Evolutionary conservation across 2,888 invertebrate genomes (phyloP).

Genomic region (Drosophila borborema): DNA sequence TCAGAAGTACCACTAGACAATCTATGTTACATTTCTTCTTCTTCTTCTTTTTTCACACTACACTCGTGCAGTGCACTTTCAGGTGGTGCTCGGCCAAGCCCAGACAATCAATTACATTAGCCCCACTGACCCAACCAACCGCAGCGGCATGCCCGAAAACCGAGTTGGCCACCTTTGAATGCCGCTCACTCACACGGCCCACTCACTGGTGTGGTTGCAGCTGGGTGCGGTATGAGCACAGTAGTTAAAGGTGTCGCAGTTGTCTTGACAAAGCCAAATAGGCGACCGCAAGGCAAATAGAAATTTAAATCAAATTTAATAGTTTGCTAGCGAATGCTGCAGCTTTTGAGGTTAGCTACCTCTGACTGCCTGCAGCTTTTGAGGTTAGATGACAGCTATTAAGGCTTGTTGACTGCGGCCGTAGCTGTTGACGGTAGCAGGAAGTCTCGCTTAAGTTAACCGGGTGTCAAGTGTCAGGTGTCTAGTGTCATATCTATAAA

Average conservation of each 20-base stretch:
- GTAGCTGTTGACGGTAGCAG: neutral
- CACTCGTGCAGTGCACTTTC: slow-evolving; percentile 39
- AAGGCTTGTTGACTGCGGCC: neutral
- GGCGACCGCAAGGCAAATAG: slow-evolving; percentile 47
- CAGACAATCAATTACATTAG: slow-evolving; percentile 76
- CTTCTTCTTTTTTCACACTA: slow-evolving; percentile 36
- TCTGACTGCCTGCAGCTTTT: slow-evolving; percentile 8
- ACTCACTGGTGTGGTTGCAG: slow-evolving; percentile 37
- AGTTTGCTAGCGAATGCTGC: slow-evolving; percentile 23
- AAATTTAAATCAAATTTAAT: slow-evolving; percentile 53
- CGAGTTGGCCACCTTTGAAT: slow-evolving; percentile 31
- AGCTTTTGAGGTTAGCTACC: slow-evolving; percentile 17
- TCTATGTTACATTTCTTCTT: slow-evolving; percentile 26
- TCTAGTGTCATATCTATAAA: neutral
- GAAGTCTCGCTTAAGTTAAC: neutral
- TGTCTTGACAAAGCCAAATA: slow-evolving; percentile 44
- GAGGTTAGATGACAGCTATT: slow-evolving; percentile 19
- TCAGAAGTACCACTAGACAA: slow-evolving; percentile 35
- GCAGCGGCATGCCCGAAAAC: slow-evolving; percentile 44
- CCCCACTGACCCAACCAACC: slow-evolving; percentile 49
- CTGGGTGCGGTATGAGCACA: neutral
- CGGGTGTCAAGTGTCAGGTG: slow-evolving; percentile 17
- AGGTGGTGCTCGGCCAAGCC: slow-evolving; percentile 49
- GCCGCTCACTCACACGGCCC: slow-evolving; percentile 38
- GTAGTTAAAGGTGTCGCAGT: slow-evolving; percentile 7